A percentile compares a stretch with the other conserved stretches of the same genome.
phyloP scores from a whole-genome alignment of 2,888 invertebrate species.

The Muscina levida region DNA sequence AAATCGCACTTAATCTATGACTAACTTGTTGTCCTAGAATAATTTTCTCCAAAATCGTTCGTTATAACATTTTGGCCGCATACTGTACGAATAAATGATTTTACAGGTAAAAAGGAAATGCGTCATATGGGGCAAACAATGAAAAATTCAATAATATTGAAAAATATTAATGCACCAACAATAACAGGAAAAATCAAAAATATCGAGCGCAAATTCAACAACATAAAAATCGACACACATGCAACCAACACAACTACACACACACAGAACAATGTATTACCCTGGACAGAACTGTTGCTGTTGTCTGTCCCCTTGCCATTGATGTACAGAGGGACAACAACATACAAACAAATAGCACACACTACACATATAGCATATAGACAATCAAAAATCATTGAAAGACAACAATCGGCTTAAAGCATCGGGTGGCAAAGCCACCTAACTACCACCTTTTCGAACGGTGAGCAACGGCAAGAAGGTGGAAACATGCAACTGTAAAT shows the following conservation, averaged over 20 bases:
- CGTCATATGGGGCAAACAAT: conserved; percentile 62
- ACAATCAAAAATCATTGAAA: conserved; percentile 55
- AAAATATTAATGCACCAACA: conserved; percentile 63
- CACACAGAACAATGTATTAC: no score
- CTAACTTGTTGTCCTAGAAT: no score
- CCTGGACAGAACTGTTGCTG: not conserved
- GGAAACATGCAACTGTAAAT: not conserved
- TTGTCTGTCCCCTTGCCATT: no score
- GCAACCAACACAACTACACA: conserved; percentile 37
- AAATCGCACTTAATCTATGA: no score
- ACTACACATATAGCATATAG: not conserved
- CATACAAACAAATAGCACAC: no score
- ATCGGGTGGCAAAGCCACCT: conserved; percentile 64
- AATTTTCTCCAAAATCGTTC: no score
- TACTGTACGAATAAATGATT: conserved; percentile 28
- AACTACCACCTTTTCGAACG: conserved; percentile 27
- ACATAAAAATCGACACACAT: conserved; percentile 27
- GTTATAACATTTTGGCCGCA: not conserved
- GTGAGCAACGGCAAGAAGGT: conserved; percentile 1
- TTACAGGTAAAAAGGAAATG: conserved; percentile 61
- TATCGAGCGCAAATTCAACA: conserved; percentile 1
- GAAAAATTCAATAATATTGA: conserved; percentile 63
- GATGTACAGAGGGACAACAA: no score
- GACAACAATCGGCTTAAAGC: conserved; percentile 65
- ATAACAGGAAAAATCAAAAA: conserved; percentile 36